Percentiles rank a stretch among this genome's conserved stretches.
These are phyloP conservation scores for Andrena hattorfiana DNA, from an alignment of 2,888 invertebrate genomes.

Conservation along the genomic window DNA sequence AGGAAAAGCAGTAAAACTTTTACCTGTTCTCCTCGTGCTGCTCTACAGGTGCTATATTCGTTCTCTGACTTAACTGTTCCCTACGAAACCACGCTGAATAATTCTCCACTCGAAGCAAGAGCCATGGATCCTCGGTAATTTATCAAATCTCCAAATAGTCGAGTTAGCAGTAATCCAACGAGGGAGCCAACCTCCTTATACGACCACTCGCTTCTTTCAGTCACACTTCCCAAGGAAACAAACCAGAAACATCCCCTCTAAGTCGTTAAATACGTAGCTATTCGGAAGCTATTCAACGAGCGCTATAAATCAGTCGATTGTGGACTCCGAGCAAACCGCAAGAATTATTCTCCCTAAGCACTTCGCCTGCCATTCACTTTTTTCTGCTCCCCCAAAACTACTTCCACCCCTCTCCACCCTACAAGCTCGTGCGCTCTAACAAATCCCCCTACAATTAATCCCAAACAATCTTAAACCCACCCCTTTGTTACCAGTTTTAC, in stretches of 20 bases:
- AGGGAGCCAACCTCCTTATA: too few relatives aligned
- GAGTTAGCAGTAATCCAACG: too few relatives aligned
- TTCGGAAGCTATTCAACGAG: background rate
- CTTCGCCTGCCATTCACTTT: constrained; percentile 15
- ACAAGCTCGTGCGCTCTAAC: too few relatives aligned
- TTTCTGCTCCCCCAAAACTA: background rate
- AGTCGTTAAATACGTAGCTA: constrained; percentile 29
- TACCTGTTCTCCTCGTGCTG: background rate
- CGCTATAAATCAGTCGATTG: constrained; percentile 35
- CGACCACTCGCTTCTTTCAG: too few relatives aligned
- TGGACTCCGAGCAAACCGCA: constrained; percentile 22
- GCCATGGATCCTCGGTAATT: too few relatives aligned
- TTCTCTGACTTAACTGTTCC: background rate
- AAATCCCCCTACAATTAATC: too few relatives aligned
- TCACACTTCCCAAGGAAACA: constrained; percentile 8
- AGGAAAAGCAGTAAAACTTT: constrained; percentile 46
- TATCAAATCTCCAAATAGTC: too few relatives aligned
- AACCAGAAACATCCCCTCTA: constrained; percentile 16
- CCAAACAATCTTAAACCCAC: background rate
- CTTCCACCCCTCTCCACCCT: too few relatives aligned
- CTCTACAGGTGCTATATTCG: background rate
- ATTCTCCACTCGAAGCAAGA: too few relatives aligned
- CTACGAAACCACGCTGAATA: background rate
- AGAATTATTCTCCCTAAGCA: background rate
- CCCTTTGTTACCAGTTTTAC: background rate